Base-by-base conservation (phyloP, 1,140 invertebrate genomes). In the Diachasma alloeum region DNA sequence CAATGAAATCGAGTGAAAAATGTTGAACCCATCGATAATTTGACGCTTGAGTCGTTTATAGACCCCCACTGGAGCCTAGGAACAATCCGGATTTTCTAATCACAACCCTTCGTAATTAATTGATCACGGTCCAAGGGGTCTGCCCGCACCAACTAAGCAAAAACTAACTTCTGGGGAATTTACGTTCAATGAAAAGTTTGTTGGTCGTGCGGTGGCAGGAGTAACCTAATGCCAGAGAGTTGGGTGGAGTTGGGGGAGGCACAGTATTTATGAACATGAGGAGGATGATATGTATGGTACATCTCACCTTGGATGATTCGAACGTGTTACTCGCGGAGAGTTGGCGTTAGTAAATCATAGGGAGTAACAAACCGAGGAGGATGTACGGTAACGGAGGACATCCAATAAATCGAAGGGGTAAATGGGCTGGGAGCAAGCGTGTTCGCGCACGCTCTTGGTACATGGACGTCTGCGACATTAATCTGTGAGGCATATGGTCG, bases 351-450 rank as follows among this genome's bases (percentile, higher is more conserved):
- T 53, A 59, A 72, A 72, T 72, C 71, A 72, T 72, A 37, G 71
- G 9, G 24, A 36, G 71, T 48, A 53, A 72, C 44, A 72, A 59
- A 37, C 46, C 71, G 46, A 56, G 46, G 70, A 48, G 70, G 26
- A 72, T 56, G 15, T 53, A 59, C 48, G 26, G 26, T 53, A 59
- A 24, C 71, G 17, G 44, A 63, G 22, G 48, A 53, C 44, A 72
- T 37, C 71, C 71, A 72, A 72, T 72, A 72, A 72, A 72, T 72
- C 71, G 46, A 72, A 72, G 15, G 59, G 19, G 48, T 56, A 15
- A 56, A 8, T 17, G 8, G 48, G 48, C 9, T 6, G 9, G 42
- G 70, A 24, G 31, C 1, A 72, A 72, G 46, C 24, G 70, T 48
- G 22, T 46, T 72, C 71, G 48, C 31, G 26, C 46, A 56, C 26